Percentiles rank a stretch among this genome's conserved stretches.
These are phyloP conservation scores for Ectemnius lituratus DNA, from an alignment of 2,888 invertebrate genomes.

Conservation along the genomic window DNA sequence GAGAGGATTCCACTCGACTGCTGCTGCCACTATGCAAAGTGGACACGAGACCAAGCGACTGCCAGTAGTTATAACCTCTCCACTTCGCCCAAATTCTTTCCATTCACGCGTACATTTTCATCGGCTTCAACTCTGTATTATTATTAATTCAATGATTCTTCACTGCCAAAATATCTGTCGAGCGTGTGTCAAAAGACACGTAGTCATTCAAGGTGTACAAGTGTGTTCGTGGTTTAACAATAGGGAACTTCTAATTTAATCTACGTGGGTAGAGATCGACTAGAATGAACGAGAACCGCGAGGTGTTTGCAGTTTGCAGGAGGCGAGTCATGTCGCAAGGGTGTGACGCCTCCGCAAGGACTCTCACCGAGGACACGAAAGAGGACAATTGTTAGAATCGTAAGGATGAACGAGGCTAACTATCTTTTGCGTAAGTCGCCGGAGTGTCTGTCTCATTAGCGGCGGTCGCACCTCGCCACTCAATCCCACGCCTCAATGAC, in stretches of 20 bases:
- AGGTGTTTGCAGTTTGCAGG: neutral
- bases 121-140: no score
- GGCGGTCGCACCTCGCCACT: slow-evolving; percentile 46
- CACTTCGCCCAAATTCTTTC: no score
- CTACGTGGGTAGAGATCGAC: slow-evolving; percentile 20
- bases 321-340: slow-evolving; percentile 31
- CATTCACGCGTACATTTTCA: no score
- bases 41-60: no score
- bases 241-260: slow-evolving; percentile 25
- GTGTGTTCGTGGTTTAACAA: slow-evolving; percentile 23
- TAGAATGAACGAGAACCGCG: slow-evolving; percentile 25
- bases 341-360: slow-evolving; percentile 43
- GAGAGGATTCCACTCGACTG: slow-evolving; percentile 24
- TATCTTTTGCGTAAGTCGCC: slow-evolving; percentile 49
- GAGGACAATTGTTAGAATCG: slow-evolving; percentile 29
- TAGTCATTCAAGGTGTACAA: neutral
- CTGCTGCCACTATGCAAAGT: no score
- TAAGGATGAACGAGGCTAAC: slow-evolving; percentile 43
- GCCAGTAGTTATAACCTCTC: no score
- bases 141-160: no score
- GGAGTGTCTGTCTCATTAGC: slow-evolving; percentile 43
- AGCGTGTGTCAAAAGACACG: neutral
- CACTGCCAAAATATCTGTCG: no score
- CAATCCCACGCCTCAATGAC: slow-evolving; percentile 66
- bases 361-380: slow-evolving; percentile 33